Evolutionary conservation across 2,113 vertebrate genomes (phyloP).

Genomic region (Ahaetulla prasina): DNA sequence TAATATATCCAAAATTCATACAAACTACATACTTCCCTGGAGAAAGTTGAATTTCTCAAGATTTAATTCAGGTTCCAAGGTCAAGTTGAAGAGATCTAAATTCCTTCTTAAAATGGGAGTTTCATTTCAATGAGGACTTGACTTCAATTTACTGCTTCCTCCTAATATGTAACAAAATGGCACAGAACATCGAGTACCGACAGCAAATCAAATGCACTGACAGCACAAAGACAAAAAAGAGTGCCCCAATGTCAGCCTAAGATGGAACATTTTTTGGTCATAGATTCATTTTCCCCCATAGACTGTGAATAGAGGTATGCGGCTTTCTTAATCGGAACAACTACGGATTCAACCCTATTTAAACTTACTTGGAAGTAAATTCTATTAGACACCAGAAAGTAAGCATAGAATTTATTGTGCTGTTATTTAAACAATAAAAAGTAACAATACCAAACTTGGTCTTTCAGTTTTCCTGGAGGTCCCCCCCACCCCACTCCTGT

Average conservation of each 20-base stretch:
- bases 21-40: slow-evolving; percentile 70
- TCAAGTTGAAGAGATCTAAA: slow-evolving; percentile 78
- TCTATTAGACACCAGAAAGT: not conserved
- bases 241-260: slow-evolving; percentile 52
- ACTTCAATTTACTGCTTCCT: slow-evolving; percentile 77
- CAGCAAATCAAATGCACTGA: slow-evolving; percentile 68
- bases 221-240: slow-evolving; percentile 63
- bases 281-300: not conserved
- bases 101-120: slow-evolving; percentile 75
- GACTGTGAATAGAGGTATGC: slow-evolving; percentile 18
- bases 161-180: slow-evolving; percentile 72
- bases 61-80: slow-evolving; percentile 81
- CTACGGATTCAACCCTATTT: not conserved
- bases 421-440: not conserved
- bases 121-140: slow-evolving; percentile 76
- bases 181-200: slow-evolving; percentile 70
- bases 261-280: slow-evolving; percentile 28
- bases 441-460: not conserved
- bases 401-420: not conserved
- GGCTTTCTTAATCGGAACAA: not conserved
- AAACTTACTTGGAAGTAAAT: not conserved
- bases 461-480: not conserved
- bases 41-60: slow-evolving; percentile 78
- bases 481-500: not conserved
- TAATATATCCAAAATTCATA: slow-evolving; percentile 69